Percentiles rank a stretch among this genome's conserved stretches.
phyloP scores from a whole-genome alignment of 2,797 vertebrate species.

The Avahi laniger region DNA sequence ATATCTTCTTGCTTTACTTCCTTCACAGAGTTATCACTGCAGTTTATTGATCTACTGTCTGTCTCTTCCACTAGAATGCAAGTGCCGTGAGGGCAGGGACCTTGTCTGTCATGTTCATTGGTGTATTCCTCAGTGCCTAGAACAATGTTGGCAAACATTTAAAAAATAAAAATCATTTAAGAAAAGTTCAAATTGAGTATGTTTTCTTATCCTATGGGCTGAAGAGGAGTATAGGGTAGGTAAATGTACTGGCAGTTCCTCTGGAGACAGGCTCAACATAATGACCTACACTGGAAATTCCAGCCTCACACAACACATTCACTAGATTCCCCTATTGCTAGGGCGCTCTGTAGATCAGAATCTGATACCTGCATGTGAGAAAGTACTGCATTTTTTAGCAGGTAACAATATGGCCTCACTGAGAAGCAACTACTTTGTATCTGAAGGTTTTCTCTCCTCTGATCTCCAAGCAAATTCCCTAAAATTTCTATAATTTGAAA shows the following conservation, averaged over 20 bases:
- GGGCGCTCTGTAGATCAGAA: neutral
- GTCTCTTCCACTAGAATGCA: neutral
- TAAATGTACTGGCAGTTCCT: neutral
- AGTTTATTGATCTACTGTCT: neutral
- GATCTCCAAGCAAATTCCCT: neutral
- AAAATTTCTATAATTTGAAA: conserved; percentile 27
- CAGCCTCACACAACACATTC: neutral
- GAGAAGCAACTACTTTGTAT: neutral
- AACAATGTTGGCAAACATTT: neutral
- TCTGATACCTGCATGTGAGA: neutral
- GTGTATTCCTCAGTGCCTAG: neutral
- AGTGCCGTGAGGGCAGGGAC: neutral
- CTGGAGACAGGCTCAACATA: neutral
- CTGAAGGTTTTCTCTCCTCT: neutral
- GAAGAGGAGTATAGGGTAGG: neutral
- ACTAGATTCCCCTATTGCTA: neutral
- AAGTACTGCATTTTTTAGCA: neutral
- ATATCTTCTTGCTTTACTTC: neutral
- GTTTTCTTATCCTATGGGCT: neutral
- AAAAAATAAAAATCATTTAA: neutral
- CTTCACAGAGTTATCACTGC: neutral
- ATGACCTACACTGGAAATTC: neutral
- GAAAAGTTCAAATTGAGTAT: neutral
- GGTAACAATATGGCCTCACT: neutral
- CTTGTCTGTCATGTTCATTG: neutral